Evolutionary conservation across 1,140 invertebrate species (phyloP).

Genomic region (Lethrus apterus): DNA sequence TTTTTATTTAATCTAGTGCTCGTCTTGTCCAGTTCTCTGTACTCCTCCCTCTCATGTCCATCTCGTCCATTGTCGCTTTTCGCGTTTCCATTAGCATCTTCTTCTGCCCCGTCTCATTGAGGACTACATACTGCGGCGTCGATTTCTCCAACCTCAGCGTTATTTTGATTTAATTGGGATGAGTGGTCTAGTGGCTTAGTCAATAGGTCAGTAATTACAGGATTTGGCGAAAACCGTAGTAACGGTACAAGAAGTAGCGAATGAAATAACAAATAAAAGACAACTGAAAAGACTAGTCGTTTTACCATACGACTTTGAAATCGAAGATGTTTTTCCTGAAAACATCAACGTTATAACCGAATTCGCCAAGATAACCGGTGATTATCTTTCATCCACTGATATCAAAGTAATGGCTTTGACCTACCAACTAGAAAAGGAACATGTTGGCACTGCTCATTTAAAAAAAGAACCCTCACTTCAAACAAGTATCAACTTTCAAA

Average conservation of each 20-base stretch:
- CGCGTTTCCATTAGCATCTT: too few relatives aligned
- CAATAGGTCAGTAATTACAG: too few relatives aligned
- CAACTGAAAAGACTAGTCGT: conserved; percentile 78
- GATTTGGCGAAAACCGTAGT: conserved; percentile 78
- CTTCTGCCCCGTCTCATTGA: too few relatives aligned
- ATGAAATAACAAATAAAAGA: conserved; percentile 82
- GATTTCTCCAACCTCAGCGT: too few relatives aligned
- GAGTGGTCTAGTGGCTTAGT: too few relatives aligned
- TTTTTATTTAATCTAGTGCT: too few relatives aligned
- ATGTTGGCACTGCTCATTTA: conserved; percentile 69
- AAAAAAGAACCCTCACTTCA: conserved; percentile 60
- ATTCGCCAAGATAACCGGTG: conserved; percentile 95
- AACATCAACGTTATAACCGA: conserved; percentile 78
- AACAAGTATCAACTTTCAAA: conserved; percentile 48
- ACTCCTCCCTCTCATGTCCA: too few relatives aligned
- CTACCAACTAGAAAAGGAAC: conserved; percentile 85
- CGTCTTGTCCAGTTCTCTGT: too few relatives aligned
- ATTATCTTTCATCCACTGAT: conserved; percentile 91
- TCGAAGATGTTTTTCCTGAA: conserved; percentile 77
- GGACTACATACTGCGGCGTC: too few relatives aligned
- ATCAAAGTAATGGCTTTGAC: conserved; percentile 90
- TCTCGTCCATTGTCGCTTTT: too few relatives aligned
- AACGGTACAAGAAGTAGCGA: conserved; percentile 79
- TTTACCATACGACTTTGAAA: conserved; percentile 77
- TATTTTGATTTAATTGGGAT: too few relatives aligned